Base-by-base conservation (phyloP, 2,113 vertebrate species). In the Rhynchomys soricoides region DNA sequence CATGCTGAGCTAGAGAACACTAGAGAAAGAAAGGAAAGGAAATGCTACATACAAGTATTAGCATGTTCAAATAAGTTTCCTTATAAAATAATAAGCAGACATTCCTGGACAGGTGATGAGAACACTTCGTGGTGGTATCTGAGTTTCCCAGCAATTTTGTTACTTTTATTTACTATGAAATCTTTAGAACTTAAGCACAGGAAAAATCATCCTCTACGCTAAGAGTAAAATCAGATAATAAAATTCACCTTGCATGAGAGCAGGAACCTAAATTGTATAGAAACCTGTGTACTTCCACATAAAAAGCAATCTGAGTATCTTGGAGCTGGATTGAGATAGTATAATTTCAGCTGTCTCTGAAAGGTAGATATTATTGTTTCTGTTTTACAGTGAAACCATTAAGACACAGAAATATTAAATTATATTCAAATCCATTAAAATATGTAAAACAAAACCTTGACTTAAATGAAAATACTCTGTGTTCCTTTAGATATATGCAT, bases 401-500 rank as follows among this genome's bases (percentile, higher is more conserved):
- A 43, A 89, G 45, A 89, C 8, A 91, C 37, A 83, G 52, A 91
- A 71, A 73, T 74, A 17, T 21, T 70, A 81, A 81, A 7, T 85
- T 19, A 75, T 37, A 64, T n/a, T 4, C 48, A 70, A 40, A 31
- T 68, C 11, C 7, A 57, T 66, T 55, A 86, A 79, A 95, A 21
- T 55, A 34, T 8, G 2, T 8, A 19, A 21, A 82, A 57, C 52
- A 40, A 75, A 85, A 1, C 5, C 10, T 75, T 57, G 52, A 29
- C 40, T 82, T 13, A 94, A 82, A 82, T 40, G n/a, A 70, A 29
- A 19, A 45, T 64, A 64, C 57, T 10, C 11, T 34, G 16, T 52
- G 22, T 82, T 37, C 21, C 57, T 17, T 96, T 0, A 70, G n/a
- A 70, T 57, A 85, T 45, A 94, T 90, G 93, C 48, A 50, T 74